These are phyloP conservation scores for Melinaea marsaeus DNA, from an alignment of 2,888 invertebrate species.

Conservation along the genomic window DNA sequence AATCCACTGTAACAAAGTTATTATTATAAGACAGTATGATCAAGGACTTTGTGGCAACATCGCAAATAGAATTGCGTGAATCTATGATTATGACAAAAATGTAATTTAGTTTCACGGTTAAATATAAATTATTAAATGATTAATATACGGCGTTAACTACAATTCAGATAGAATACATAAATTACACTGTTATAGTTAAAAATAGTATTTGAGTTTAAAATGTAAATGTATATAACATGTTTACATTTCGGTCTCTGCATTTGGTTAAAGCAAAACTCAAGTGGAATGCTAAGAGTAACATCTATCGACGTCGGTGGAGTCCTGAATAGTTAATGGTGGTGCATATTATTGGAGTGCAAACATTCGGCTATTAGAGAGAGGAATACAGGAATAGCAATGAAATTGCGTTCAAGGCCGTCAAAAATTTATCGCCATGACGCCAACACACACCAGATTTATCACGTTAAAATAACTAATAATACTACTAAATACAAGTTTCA, in stretches of 20 bases:
- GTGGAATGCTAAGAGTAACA: constrained; percentile 34
- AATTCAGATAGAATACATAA: too few species aligned
- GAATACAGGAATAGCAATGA: constrained; percentile 38
- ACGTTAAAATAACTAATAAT: constrained; percentile 45
- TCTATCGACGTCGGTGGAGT: constrained; percentile 23
- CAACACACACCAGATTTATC: constrained; percentile 43
- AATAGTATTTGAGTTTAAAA: too few species aligned
- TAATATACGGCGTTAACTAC: too few species aligned
- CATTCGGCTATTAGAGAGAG: constrained; percentile 26
- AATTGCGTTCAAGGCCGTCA: constrained; percentile 45
- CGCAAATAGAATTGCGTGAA: too few species aligned
- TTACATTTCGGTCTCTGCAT: not conserved
- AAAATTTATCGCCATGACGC: constrained; percentile 29
- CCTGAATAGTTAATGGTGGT: constrained; percentile 27
- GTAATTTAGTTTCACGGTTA: too few species aligned
- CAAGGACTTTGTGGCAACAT: too few species aligned
- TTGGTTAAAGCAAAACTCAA: constrained; percentile 2
- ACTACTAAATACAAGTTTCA: constrained; percentile 20
- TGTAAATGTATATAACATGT: not conserved
- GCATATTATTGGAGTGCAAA: constrained; percentile 29
- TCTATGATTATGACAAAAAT: too few species aligned
- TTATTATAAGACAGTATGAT: too few species aligned
- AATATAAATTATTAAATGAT: too few species aligned
- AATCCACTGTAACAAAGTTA: too few species aligned
- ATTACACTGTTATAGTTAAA: too few species aligned